Evolutionary conservation across 2,888 invertebrate genomes (phyloP), one percentile per base, ranked within the genome.

Genomic region (Drosophila meridionalis): DNA sequence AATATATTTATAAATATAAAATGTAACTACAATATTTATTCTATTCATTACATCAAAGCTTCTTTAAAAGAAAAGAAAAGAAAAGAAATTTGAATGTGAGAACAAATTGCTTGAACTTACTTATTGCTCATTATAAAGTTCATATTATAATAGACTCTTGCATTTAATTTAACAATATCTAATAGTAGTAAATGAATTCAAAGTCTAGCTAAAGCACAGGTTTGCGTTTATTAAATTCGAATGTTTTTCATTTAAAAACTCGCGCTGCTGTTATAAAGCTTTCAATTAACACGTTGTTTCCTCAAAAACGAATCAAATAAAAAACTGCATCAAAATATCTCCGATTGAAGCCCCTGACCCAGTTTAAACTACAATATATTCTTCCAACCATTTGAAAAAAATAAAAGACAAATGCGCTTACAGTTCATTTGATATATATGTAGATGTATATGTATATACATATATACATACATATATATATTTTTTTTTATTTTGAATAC

Each of bases 261-360:
- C 43, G 0, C n/a, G 1, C 0, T 4, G 9, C 26, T 56, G 45
- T 12, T 57, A 14, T 52, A 20, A 26, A 8, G 9, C 55, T 69
- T 73, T 73, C 74, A 69, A 78, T 73, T 62, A 52, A 34, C 52
- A 6, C 50, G 50, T 34, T 52, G 3, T 20, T 52, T 52, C 20
- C 11, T 5, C n/a, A 0, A 11, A n/a, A 34, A 48, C 28, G 30
- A 50, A 32, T 32, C 32, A 48, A 14, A 32, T 9, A 32, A 45
- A 20, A 1, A 64, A 40, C 20, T 48, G 64, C 42, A 62, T 5
- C 55, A 58, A 69, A 47, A 40, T 36, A 43, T 26, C 9, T n/a
- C 7, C 9, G 6, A 60, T 66, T 69, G 64, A 45, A 78, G 76
- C 55, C 53, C 71, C 59, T 78, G 78, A 78, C 78, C 78, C 47